phyloP scores from a whole-genome alignment of 1,140 invertebrate genomes.

The Sminthurinus signatus region DNA sequence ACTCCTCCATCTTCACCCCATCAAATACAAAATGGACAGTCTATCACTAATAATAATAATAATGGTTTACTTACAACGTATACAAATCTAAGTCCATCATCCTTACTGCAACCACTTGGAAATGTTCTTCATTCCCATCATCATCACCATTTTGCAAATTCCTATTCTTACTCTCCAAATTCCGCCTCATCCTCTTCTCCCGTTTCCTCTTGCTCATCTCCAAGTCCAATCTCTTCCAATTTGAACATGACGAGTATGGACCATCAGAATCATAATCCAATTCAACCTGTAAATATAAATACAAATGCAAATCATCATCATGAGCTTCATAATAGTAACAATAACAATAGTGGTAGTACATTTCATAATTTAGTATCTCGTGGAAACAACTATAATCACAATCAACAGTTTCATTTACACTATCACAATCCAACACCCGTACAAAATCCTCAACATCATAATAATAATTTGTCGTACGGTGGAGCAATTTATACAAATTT shows the following conservation, averaged over 20 bases:
- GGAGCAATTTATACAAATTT: no score
- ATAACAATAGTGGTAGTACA: no score
- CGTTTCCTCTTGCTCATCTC: conserved; percentile 44
- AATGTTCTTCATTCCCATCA: background rate
- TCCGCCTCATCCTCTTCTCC: conserved; percentile 51
- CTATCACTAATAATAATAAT: background rate
- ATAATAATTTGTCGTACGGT: no score
- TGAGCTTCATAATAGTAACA: no score
- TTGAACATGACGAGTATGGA: no score
- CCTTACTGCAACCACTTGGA: background rate
- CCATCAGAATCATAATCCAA: no score
- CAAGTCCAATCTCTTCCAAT: conserved; percentile 27
- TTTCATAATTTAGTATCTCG: no score
- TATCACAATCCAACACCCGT: no score
- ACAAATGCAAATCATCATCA: no score
- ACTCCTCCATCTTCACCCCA: background rate
- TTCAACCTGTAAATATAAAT: no score
- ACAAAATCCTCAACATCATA: no score
- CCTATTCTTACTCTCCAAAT: conserved; percentile 42
- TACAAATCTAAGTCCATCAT: background rate
- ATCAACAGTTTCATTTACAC: background rate
- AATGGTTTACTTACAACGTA: background rate
- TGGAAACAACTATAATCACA: background rate
- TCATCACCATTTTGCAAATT: conserved; percentile 9
- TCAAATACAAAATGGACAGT: background rate